Evolutionary conservation across 64 coral and sea anemone genomes (phyloP), one percentile per base, ranked within the genome.

Genomic region (Anthopleura sola): DNA sequence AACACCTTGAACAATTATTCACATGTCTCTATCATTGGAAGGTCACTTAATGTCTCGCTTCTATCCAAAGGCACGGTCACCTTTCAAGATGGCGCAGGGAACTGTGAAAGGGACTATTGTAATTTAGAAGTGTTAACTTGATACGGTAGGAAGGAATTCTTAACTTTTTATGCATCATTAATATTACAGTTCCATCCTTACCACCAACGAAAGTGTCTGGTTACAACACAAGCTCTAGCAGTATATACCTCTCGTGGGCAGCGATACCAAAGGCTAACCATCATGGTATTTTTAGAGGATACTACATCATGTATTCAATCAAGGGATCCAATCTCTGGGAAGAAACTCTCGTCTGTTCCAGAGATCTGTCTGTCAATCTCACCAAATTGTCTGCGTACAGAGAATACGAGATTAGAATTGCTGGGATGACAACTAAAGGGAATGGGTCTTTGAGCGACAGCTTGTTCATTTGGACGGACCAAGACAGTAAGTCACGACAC

Each of bases 401-500:
- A 50, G 80, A 82, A 33, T 82, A 82, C 24, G 46, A 82, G 5
- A 55, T 82, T 16, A 48, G 9, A 4, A 44, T 82, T 51, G 44
- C 80, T 28, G 80, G 44, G 20, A 28, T 82, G 15, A 82, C 80
- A 0, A 0, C 15, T 6, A 50, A 37, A 31, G 80, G 80, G n/a
- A 82, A 48, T 55, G 80, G 80, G 11, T 5, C 4, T 31, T 1
- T 55, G 17, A 55, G 44, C 47, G 23, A 21, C 11, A 62, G 58
- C 2, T n/a, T 58, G 16, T 83, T 53, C 16, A 29, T 83, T 57
- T 83, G 82, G 82, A 57, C 82, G 31, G 82, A 83, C 9, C 46
- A 83, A 49, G 82, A 83, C 82, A 83, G 82, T 83, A 83, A 83
- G 82, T 83, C 28, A 31, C 78, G 2, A 47, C 44, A 53, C 15